Conservation (phyloP, 1,140 invertebrate species). For the Holotrichia oblita region DNA sequence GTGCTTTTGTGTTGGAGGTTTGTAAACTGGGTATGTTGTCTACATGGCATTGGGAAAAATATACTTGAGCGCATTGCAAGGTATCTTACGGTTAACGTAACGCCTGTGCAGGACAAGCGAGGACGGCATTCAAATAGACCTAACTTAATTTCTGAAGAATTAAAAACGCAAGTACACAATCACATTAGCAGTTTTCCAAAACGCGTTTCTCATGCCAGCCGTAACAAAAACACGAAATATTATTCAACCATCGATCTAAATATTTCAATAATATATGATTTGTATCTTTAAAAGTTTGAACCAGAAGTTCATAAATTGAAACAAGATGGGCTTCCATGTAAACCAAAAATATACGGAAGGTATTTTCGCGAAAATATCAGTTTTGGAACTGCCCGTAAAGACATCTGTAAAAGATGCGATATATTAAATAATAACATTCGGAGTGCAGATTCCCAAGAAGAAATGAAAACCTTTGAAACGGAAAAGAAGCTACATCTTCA, state of each 20-base stretch:
- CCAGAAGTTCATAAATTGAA: neutral
- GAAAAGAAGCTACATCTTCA: too few species aligned
- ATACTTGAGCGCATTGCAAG: neutral
- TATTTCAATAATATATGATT: neutral
- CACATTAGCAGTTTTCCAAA: neutral
- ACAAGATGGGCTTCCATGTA: neutral
- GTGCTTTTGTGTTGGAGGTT: neutral
- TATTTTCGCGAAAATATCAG: neutral
- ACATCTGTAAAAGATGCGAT: neutral
- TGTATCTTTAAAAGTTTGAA: neutral
- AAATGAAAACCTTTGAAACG: neutral
- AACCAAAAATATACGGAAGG: neutral
- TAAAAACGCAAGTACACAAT: neutral
- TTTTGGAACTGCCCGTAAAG: neutral
- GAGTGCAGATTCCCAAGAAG: neutral
- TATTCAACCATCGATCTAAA: neutral
- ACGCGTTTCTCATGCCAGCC: neutral
- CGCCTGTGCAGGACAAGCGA: too few species aligned
- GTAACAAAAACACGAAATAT: neutral
- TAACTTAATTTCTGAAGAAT: neutral
- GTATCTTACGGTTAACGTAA: neutral
- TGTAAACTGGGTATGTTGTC: neutral
- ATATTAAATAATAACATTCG: neutral
- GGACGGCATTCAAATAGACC: neutral
- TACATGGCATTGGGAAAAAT: neutral